phyloP scores from a whole-genome alignment of 2,113 vertebrate genomes.

The Pipra filicauda region DNA sequence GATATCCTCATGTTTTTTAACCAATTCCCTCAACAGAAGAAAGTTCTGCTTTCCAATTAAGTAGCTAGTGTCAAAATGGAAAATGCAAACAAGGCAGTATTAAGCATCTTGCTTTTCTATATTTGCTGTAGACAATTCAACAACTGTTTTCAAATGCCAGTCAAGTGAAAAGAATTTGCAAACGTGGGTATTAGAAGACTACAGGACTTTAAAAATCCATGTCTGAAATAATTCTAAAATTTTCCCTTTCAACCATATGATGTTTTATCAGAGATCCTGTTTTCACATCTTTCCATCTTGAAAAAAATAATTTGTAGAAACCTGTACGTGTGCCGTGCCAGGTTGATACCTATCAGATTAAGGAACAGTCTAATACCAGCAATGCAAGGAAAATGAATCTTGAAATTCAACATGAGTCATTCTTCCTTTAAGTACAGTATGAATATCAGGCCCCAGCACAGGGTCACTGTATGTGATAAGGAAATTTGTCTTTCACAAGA shows the following conservation, averaged over 20 bases:
- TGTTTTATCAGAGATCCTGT: neutral
- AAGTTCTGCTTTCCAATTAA: neutral
- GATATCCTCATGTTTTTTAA: neutral
- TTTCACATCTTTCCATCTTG: neutral
- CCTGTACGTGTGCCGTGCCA: fast-evolving
- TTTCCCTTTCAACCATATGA: neutral
- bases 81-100: neutral
- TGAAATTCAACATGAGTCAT: neutral
- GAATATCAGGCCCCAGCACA: neutral
- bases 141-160: neutral
- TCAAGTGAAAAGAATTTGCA: neutral
- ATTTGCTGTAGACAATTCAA: neutral
- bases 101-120: neutral
- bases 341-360: neutral
- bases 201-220: neutral
- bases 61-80: neutral
- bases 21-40: neutral
- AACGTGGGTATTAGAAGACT: neutral
- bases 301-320: neutral
- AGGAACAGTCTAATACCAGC: neutral
- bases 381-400: neutral
- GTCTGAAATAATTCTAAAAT: neutral
- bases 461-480: neutral
- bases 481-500: neutral
- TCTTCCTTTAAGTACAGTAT: neutral